Evolutionary conservation across 2,113 vertebrate genomes (phyloP).

Genomic region (Tetrao urogallus): DNA sequence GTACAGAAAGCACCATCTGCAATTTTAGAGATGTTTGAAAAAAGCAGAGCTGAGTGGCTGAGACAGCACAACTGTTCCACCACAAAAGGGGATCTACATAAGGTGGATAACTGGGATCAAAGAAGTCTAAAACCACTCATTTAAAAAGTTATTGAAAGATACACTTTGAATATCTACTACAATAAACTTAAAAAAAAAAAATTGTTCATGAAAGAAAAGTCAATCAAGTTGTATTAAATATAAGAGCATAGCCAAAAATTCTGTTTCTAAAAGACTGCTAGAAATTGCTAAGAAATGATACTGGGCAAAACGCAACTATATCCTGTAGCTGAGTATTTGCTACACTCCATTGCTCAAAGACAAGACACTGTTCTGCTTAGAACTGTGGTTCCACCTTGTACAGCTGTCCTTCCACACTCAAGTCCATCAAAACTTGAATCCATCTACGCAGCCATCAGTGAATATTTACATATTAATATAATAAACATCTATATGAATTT

Average conservation of each 20-base stretch:
- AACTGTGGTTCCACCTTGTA: background rate
- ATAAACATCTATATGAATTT: background rate
- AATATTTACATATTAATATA: background rate
- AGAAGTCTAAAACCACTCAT: background rate
- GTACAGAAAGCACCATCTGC: too few species aligned
- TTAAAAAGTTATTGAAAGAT: background rate
- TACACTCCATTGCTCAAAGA: background rate
- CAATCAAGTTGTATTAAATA: background rate
- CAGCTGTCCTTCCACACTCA: background rate
- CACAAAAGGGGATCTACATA: background rate
- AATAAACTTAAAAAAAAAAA: background rate
- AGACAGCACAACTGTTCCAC: background rate
- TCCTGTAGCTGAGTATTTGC: background rate
- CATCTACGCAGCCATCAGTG: background rate
- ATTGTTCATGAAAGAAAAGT: background rate
- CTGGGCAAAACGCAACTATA: background rate
- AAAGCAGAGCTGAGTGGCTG: too few species aligned
- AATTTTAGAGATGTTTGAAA: too few species aligned
- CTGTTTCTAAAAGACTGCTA: background rate
- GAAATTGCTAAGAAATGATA: background rate
- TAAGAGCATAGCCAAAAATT: background rate
- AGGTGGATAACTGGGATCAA: background rate
- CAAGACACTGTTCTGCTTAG: accelerated
- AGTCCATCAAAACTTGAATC: background rate
- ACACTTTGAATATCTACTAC: background rate